These are phyloP conservation scores for Zele albiditarsus DNA, from an alignment of 2,888 invertebrate species.

Conservation along the genomic window DNA sequence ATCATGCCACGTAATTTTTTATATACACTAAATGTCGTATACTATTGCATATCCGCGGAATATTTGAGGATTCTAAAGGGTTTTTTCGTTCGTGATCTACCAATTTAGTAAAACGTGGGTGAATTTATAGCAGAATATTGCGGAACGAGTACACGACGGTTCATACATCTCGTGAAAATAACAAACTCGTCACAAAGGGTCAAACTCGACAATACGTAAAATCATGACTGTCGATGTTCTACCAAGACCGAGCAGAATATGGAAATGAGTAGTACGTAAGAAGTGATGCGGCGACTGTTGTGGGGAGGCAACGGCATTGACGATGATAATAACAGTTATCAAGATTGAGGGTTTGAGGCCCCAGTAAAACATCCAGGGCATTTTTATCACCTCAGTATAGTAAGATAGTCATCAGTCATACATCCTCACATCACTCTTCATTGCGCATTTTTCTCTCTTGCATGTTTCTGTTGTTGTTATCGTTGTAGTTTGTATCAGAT, in stretches of 20 bases:
- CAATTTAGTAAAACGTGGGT: too few relatives aligned
- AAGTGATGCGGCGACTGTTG: neutral
- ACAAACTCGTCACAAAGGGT: too few relatives aligned
- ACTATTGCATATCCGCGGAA: too few relatives aligned
- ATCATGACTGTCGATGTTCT: conserved; percentile 56
- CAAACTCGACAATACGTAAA: conserved; percentile 27
- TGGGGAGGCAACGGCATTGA: neutral
- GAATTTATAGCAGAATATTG: too few relatives aligned
- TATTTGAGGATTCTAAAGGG: too few relatives aligned
- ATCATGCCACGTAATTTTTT: too few relatives aligned
- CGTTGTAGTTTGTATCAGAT: neutral
- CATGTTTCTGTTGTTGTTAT: conserved; percentile 3
- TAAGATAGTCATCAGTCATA: neutral
- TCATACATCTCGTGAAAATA: too few relatives aligned
- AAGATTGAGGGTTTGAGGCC: conserved; percentile 1
- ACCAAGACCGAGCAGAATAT: neutral
- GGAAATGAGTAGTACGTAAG: neutral
- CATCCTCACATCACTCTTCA: neutral
- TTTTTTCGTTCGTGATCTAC: too few relatives aligned
- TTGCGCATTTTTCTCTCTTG: neutral
- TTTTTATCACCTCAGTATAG: neutral
- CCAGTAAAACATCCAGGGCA: neutral
- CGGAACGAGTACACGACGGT: too few relatives aligned
- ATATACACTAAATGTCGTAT: too few relatives aligned
- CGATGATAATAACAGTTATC: conserved; percentile 1